Evolutionary conservation across 2,797 vertebrate genomes (phyloP), one percentile per base, ranked within the genome.

Genomic region (Microctenopoma lineatum): DNA sequence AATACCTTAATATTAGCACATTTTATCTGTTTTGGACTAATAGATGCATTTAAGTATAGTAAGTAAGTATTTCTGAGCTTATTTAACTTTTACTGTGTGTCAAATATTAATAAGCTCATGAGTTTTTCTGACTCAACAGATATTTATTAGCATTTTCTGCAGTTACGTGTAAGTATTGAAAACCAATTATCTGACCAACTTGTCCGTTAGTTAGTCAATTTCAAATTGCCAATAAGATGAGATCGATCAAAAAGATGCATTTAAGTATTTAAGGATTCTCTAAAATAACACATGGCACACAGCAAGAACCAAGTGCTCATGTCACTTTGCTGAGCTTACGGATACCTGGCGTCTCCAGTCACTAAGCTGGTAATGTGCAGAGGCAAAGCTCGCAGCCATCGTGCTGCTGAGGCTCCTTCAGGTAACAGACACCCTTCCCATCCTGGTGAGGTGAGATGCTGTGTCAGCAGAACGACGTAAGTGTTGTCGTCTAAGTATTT

Each of bases 371-470:
- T 68, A 48, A 73, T 66, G 65, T 53, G 25, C 66, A 56, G 45
- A 66, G 63, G 45, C 75, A 79, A 56, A 65, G 77, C 59, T 75
- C 58, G 38, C 57, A 36, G 70, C 50, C 8, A 25, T 66, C 61
- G 26, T 21, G 45, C 61, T 46, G 70, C 73, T 65, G 48, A 34
- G 47, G 41, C 38, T 66, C 58, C 72, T 77, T 18, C 58, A 65
- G 70, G 59, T 66, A 60, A 66, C 60, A 11, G 14, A 12, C 29
- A 53, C 56, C 45, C 25, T 70, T 71, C 79, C 72, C 63, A 27
- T 80, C 55, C 38, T n/a, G 73, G 77, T 54, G 61, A 70, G 5
- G 5, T 32, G 59, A 77, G 45, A 3, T 81, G 80, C 78, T 74
- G 75, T 18, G 79, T 86, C 78, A 86, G 80, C 75, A 13, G 5